These are phyloP conservation scores for Chelonia mydas DNA, from an alignment of 2,797 vertebrate species.

Conservation along the genomic window DNA sequence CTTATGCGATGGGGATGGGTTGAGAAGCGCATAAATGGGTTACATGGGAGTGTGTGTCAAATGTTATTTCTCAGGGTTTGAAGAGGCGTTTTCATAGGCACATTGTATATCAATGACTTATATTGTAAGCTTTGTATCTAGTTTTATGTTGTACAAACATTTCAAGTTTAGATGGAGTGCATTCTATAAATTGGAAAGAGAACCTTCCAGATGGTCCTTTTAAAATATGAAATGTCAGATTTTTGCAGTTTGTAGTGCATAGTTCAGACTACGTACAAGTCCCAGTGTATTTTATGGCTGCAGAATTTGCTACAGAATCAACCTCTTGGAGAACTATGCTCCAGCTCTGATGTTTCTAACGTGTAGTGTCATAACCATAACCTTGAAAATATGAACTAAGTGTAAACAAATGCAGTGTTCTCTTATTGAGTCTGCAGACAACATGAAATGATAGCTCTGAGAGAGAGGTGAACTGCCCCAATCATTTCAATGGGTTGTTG, in stretches of 20 bases:
- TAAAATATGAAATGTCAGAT: neutral
- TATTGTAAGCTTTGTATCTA: neutral
- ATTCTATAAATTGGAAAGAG: slow-evolving; percentile 4
- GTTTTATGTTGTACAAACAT: neutral
- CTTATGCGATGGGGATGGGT: neutral
- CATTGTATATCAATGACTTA: neutral
- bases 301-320: slow-evolving; percentile 14
- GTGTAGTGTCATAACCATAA: slow-evolving; percentile 2
- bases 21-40: neutral
- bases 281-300: neutral
- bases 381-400: slow-evolving; percentile 45
- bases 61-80: neutral
- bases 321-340: neutral
- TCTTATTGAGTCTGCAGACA: slow-evolving; percentile 40
- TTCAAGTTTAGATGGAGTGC: neutral
- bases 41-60: neutral
- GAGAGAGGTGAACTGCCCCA: neutral
- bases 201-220: neutral
- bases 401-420: neutral
- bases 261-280: neutral
- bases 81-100: neutral
- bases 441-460: neutral
- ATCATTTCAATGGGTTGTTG: neutral
- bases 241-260: neutral
- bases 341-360: neutral